Evolutionary conservation across 2,113 vertebrate genomes (phyloP).

Genomic region (Ctenomys sociabilis): DNA sequence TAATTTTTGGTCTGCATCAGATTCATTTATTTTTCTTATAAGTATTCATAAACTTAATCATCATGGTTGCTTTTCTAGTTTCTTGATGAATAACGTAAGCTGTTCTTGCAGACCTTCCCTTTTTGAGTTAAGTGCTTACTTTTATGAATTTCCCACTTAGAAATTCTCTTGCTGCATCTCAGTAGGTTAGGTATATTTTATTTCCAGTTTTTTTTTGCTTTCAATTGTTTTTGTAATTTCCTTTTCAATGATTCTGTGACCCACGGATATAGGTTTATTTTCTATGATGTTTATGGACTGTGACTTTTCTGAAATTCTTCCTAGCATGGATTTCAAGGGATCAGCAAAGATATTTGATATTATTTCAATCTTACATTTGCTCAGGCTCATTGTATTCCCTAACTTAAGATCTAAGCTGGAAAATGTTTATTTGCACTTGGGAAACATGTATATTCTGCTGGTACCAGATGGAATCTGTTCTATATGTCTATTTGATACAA

Average conservation of each 20-base stretch:
- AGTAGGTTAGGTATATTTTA: not conserved
- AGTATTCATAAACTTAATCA: not conserved
- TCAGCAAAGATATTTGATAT: not conserved
- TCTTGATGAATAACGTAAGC: not conserved
- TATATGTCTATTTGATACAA: not conserved
- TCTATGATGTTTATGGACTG: not conserved
- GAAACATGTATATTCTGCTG: not conserved
- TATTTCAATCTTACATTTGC: not conserved
- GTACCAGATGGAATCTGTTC: not conserved
- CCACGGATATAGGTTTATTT: not conserved
- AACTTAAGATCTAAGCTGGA: not conserved
- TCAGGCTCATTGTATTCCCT: not conserved
- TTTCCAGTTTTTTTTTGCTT: not conserved
- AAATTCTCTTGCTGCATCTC: not conserved
- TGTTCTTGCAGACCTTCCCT: not conserved
- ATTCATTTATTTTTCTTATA: not conserved
- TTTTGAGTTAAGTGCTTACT: not conserved
- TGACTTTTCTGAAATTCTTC: not conserved
- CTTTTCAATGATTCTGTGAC: not conserved
- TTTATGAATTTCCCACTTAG: not conserved
- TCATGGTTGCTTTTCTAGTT: not conserved
- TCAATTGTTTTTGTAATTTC: not conserved
- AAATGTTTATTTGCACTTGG: not conserved
- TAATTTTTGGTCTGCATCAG: not conserved
- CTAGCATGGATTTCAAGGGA: not conserved